Conservation (phyloP, 2,797 vertebrate genomes). For the Rhinogobio ventralis region DNA sequence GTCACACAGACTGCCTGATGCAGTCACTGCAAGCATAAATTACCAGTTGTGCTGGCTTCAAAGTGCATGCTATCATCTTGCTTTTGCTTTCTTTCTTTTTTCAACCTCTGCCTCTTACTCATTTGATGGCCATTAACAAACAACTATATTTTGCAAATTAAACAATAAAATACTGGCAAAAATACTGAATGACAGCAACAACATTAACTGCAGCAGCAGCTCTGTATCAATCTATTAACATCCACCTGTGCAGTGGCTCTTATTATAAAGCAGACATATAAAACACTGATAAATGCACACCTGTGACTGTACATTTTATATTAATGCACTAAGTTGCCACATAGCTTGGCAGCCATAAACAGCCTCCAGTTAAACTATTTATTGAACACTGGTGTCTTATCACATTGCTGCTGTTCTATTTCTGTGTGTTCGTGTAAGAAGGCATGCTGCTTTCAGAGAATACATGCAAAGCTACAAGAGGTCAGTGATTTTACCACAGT, state of each 20-base stretch:
- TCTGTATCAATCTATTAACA: conserved; percentile 62
- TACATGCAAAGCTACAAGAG: neutral
- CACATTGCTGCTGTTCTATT: neutral
- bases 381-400: neutral
- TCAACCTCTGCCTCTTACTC: neutral
- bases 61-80: conserved; percentile 5
- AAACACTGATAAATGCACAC: neutral
- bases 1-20: conserved; percentile 62
- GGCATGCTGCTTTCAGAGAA: neutral
- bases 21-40: conserved; percentile 60
- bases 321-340: neutral
- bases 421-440: neutral
- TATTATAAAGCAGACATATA: neutral
- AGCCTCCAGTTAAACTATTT: neutral
- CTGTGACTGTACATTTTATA: neutral
- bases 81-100: neutral
- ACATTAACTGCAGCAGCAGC: conserved; percentile 54
- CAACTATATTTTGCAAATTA: conserved; percentile 5
- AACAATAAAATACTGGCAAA: conserved; percentile 1
- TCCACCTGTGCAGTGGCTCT: conserved; percentile 50
- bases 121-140: neutral
- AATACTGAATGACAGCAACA: conserved; percentile 53
- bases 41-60: conserved; percentile 31
- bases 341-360: neutral
- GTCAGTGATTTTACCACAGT: neutral